Evolutionary conservation across 1,140 invertebrate species (phyloP).

Genomic region (Drosophila nikananu): DNA sequence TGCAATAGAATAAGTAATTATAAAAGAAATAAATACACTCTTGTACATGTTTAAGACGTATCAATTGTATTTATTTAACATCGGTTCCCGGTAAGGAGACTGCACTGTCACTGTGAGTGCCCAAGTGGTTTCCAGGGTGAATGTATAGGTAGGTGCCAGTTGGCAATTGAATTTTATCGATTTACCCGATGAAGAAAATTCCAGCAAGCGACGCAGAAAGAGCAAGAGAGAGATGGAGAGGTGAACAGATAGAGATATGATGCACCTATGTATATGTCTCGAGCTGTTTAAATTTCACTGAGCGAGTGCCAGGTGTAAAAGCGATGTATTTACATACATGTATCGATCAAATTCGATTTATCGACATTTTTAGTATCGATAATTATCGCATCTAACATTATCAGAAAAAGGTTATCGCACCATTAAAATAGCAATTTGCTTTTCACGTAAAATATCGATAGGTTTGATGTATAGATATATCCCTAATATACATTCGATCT

Average conservation of each 20-base stretch:
- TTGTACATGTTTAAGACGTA: too few relatives aligned
- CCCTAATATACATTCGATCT: too few relatives aligned
- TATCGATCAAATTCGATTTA: background rate
- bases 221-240: background rate
- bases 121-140: slow-evolving; percentile 7
- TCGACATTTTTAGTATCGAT: background rate
- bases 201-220: background rate
- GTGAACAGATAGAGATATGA: slow-evolving; percentile 9
- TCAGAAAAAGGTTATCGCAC: background rate
- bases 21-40: background rate
- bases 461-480: background rate
- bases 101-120: background rate
- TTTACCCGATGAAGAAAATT: slow-evolving; percentile 25
- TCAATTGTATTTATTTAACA: background rate
- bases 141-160: slow-evolving; percentile 17
- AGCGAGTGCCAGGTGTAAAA: background rate
- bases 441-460: background rate
- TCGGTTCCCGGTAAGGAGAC: background rate
- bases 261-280: slow-evolving; percentile 16
- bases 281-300: slow-evolving; percentile 14
- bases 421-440: background rate
- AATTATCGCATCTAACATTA: background rate
- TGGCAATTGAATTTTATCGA: slow-evolving; percentile 57
- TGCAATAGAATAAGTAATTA: background rate
- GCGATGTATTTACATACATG: background rate